Base-by-base conservation (phyloP, 2,888 invertebrate genomes). In the Leptinotarsa tumamoca region DNA sequence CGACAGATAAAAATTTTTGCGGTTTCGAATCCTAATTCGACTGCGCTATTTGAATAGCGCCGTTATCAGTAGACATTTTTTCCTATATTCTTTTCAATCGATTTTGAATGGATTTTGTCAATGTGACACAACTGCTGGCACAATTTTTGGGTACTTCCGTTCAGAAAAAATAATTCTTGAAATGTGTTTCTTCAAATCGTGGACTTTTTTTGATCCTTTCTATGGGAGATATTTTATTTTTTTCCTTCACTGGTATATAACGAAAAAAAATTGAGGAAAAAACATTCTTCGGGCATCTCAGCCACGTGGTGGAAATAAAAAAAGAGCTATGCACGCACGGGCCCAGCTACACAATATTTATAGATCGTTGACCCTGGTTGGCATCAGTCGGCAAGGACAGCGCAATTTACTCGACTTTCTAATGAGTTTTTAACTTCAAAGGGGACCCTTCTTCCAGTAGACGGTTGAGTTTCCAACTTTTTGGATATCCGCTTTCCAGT, bases 321-420 rank as follows among this genome's bases (percentile, higher is more conserved):
- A 27, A 17, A 2, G 33, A n/a, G 67, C 51, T 21, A 67, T 50
- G 77, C 66, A 61, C 63, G 43, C 17, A 61, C 61, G 4, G 21
- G 4, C 18, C 3, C 18, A 63, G 58, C 71, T 52, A 74, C 66
- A 68, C 68, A 73, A 78, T 76, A 76, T 74, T 74, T 61, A 43
- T 72, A 78, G 78, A 72, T 63, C 77, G 71, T 77, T 79, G 79
- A 77, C 79, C 79, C 67, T 61, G n/a, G 58, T 50, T 76, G 69
- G 76, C 76, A 70, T 70, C 72, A 72, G 75, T 23, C 69, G 70
- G 67, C 71, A 67, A 67, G 58, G 67, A 50, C 58, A 17, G 33
- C 63, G 67, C 67, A 72, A 72, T 72, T 72, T 58, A 72, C 72
- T 72, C 56, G 67, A 67, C 68, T 74, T 71, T 56, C 56, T 74